Evolutionary conservation across 1,140 invertebrate genomes (phyloP).

Genomic region (Anoplolepis gracilipes): DNA sequence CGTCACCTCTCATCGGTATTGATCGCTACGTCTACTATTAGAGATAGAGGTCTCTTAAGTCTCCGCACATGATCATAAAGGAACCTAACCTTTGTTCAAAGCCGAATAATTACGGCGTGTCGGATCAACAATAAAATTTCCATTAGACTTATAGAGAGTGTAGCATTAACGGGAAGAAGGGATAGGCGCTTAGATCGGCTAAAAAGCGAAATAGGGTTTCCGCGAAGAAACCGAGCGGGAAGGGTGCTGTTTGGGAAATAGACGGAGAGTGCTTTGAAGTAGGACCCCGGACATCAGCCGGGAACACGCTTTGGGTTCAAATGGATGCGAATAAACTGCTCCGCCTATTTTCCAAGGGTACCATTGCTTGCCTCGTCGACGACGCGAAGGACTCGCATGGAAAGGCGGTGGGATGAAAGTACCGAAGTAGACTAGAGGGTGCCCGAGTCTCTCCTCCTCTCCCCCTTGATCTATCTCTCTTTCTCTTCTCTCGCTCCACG

Average conservation of each 20-base stretch:
- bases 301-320: slow-evolving; percentile 64
- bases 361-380: slow-evolving; percentile 24
- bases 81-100: slow-evolving; percentile 20
- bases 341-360: slow-evolving; percentile 50
- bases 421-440: slow-evolving; percentile 60
- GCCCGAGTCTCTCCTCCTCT: slow-evolving; percentile 31
- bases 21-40: slow-evolving; percentile 12
- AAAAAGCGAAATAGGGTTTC: slow-evolving; percentile 50
- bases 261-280: slow-evolving; percentile 64
- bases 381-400: slow-evolving; percentile 34
- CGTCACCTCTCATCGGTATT: background rate
- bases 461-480: background rate
- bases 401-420: slow-evolving; percentile 31
- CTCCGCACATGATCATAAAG: slow-evolving; percentile 31
- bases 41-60: slow-evolving; percentile 26
- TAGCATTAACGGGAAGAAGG: slow-evolving; percentile 13
- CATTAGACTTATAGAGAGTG: slow-evolving; percentile 58
- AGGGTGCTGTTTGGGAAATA: slow-evolving; percentile 46
- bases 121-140: slow-evolving; percentile 67
- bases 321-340: slow-evolving; percentile 68
- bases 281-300: slow-evolving; percentile 27
- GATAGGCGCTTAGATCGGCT: slow-evolving; percentile 19
- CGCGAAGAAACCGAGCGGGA: slow-evolving; percentile 44
- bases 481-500: slow-evolving; percentile 24
- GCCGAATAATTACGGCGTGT: slow-evolving; percentile 56